Conservation (phyloP, 2,113 vertebrate species). For the Notiomystis cincta region DNA sequence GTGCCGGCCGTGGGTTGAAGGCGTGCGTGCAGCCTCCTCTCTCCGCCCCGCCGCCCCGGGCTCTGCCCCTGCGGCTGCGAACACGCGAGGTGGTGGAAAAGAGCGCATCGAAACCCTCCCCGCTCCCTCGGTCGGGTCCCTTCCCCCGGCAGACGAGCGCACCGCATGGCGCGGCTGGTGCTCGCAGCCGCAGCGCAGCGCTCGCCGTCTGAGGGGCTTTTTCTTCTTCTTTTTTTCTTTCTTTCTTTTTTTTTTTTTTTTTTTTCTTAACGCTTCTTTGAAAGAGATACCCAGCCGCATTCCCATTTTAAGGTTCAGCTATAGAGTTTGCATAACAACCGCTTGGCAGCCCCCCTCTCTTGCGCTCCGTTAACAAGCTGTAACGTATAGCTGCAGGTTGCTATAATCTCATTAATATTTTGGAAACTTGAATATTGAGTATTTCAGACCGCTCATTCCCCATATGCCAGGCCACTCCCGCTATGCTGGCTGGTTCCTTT, state of each 20-base stretch:
- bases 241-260: neutral
- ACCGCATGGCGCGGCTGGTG: neutral
- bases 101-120: neutral
- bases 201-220: neutral
- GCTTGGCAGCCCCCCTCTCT: conserved; percentile 54
- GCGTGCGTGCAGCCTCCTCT: neutral
- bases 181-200: neutral
- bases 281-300: conserved; percentile 49
- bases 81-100: neutral
- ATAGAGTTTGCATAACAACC: conserved; percentile 73
- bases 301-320: conserved; percentile 67
- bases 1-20: neutral
- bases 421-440: conserved; percentile 83
- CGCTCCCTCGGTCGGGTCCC: neutral
- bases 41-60: neutral
- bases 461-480: conserved; percentile 86
- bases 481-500: conserved; percentile 83
- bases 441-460: conserved; percentile 80
- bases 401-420: conserved; percentile 88
- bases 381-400: conserved; percentile 82
- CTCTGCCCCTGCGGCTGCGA: neutral
- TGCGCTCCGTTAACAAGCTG: conserved; percentile 81
- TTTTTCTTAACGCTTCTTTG: conserved; percentile 9
- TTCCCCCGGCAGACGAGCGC: neutral
- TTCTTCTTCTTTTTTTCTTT: neutral